Percentiles rank a stretch among this genome's conserved stretches.
phyloP scores from a whole-genome alignment of 30 jellyfish, hydroid and myxozoan species.

The Hydractinia echinata region DNA sequence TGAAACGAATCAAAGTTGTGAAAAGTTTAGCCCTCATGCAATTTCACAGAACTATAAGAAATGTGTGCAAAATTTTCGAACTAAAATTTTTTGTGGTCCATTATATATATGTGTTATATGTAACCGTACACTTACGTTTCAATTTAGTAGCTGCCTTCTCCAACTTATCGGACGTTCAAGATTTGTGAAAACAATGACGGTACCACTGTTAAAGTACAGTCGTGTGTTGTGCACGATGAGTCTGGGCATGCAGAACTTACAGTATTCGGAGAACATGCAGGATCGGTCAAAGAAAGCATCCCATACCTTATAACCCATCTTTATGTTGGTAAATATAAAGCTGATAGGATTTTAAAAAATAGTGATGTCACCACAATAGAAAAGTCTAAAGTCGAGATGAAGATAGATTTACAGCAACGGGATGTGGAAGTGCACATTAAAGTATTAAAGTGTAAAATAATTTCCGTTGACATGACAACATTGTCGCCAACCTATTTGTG shows the following conservation, averaged over 20 bases:
- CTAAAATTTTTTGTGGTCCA: background rate
- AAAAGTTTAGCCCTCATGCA: too few species aligned
- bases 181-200: conserved; percentile 8
- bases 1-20: too few species aligned
- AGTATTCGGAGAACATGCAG: background rate
- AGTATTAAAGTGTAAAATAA: background rate
- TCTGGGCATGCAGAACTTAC: background rate
- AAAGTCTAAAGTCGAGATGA: too few species aligned
- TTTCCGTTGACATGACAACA: too few species aligned
- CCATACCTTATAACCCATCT: background rate
- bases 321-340: background rate
- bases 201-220: background rate
- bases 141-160: too few species aligned
- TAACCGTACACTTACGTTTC: too few species aligned
- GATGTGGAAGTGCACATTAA: background rate
- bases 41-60: too few species aligned
- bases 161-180: too few species aligned
- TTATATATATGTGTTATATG: background rate
- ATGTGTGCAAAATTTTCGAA: background rate
- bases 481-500: too few species aligned
- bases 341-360: background rate
- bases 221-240: background rate
- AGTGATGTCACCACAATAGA: conserved; percentile 1
- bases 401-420: background rate
- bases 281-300: background rate